Conservation (phyloP, 2,888 invertebrate genomes). For the Lasius platythorax region DNA sequence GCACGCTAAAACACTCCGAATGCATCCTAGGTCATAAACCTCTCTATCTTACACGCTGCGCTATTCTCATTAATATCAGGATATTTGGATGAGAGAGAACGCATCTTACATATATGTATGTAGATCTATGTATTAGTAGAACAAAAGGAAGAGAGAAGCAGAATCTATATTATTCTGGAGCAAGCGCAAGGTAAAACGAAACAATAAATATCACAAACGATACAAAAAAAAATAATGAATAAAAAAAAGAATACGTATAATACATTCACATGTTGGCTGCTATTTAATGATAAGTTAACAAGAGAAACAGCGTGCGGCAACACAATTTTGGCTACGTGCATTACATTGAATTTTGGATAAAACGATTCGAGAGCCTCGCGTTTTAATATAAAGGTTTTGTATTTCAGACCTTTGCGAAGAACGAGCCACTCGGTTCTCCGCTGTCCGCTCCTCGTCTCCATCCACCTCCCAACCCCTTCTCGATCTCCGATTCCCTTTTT, state of each 20-base stretch:
- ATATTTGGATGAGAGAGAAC: neutral
- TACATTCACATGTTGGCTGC: neutral
- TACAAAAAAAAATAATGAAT: neutral
- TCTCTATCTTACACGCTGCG: slow-evolving; percentile 7
- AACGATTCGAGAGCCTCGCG: slow-evolving; percentile 76
- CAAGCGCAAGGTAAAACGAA: neutral
- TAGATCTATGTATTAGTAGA: neutral
- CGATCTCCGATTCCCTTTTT: slow-evolving; percentile 49
- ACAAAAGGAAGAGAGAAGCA: neutral
- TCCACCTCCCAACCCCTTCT: slow-evolving; percentile 49
- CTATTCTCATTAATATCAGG: slow-evolving; percentile 15
- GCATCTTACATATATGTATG: neutral
- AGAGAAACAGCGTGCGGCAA: neutral
- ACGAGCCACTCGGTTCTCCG: slow-evolving; percentile 17
- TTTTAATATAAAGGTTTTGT: slow-evolving; percentile 83
- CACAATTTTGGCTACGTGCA: slow-evolving; percentile 71
- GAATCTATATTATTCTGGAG: neutral
- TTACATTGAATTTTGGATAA: slow-evolving; percentile 83
- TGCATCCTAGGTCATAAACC: neutral
- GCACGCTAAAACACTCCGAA: neutral
- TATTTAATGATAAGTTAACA: neutral
- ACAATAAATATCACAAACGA: neutral
- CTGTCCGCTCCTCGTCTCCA: slow-evolving; percentile 43
- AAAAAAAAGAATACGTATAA: neutral
- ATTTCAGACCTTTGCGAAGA: slow-evolving; percentile 74